Evolutionary conservation across 53 echinoderm and acorn worm species (phyloP), one percentile per base, ranked within the genome.

Genomic region (Temnopleurus reevesii): DNA sequence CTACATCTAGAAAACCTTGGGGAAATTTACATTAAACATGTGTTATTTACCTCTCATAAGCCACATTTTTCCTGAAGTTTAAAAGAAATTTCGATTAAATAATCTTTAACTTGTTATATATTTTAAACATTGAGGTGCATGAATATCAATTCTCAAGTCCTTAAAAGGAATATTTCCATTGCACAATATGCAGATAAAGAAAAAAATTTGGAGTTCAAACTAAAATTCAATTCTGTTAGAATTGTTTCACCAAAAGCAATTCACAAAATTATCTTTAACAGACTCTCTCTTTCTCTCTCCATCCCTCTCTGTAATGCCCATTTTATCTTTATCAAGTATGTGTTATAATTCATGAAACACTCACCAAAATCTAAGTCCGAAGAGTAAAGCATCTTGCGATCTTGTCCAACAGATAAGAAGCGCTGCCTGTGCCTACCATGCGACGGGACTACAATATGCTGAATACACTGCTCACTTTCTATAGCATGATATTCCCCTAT

Each of bases 321-420:
- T 31, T 61, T 29, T 12, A 13, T 17, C 12, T 3, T 23, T 57
- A 18, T 19, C 4, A 19, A 59, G 27, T 59, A n/a, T 2, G 13
- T 24, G 12, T 12, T 1, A 24, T 17, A 59, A 8, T 0, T 45
- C 3, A 10, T n/a, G 9, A 15, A 15, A 12, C 15, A 56, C 83
- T 83, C 83, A 83, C 83, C 83, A 83, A 83, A 83, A 34, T 83
- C 54, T 21, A 83, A 13, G 33, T 12, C 55, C 7, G 83, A 53
- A 5, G 8, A 17, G 33, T 83, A 83, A 47, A 83, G 56, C 34
- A 9, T 53, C 33, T 53, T 21, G 33, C 30, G 31, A 83, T 83
- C 83, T 5, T 54, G 18, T 8, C 66, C 66, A 38, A 66, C 66
- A 41, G 66, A 66, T 13, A 66, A 2, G n/a, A 66, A 66, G 5